Evolutionary conservation across 2,888 invertebrate genomes (phyloP).

Genomic region (Heteromyza rotundicornis): DNA sequence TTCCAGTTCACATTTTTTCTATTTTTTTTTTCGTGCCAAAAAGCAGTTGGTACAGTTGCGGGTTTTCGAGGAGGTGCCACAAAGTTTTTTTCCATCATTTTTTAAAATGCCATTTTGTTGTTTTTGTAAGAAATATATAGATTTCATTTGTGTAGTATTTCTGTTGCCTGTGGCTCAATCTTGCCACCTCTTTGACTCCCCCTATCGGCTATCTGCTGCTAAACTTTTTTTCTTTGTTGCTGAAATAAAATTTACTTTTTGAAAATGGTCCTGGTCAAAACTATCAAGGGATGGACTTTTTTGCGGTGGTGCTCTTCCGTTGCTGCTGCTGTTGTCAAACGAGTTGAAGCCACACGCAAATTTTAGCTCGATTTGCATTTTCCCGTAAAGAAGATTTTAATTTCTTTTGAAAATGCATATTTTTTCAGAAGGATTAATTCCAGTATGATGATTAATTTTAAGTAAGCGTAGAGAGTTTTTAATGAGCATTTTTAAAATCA

Average conservation of each 20-base stretch:
- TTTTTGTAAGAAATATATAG: constrained; percentile 13
- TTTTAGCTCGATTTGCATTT: constrained; percentile 19
- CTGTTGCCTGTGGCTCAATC: not conserved
- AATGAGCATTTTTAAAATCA: too few species aligned
- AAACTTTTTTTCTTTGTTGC: not conserved
- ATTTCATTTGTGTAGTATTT: constrained; percentile 19
- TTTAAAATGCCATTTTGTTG: constrained; percentile 5
- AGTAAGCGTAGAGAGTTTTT: too few species aligned
- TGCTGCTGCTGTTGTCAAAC: constrained; percentile 16
- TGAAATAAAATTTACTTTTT: constrained; percentile 14
- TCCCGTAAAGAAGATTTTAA: constrained; percentile 3
- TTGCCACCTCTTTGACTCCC: not conserved
- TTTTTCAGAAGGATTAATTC: too few species aligned
- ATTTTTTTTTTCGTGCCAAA: constrained; percentile 14
- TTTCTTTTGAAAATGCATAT: constrained; percentile 5
- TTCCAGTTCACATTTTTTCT: not conserved
- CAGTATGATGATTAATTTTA: too few species aligned
- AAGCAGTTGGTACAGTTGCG: constrained; percentile 2
- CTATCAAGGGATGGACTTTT: not conserved
- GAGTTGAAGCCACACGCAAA: constrained; percentile 6
- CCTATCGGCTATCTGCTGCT: not conserved
- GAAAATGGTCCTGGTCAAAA: constrained; percentile 13
- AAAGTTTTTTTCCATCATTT: constrained; percentile 8
- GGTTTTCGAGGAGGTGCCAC: not conserved
- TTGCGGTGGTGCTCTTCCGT: constrained; percentile 4